Conservation (phyloP, 2,113 vertebrate species). For the Junco hyemalis region DNA sequence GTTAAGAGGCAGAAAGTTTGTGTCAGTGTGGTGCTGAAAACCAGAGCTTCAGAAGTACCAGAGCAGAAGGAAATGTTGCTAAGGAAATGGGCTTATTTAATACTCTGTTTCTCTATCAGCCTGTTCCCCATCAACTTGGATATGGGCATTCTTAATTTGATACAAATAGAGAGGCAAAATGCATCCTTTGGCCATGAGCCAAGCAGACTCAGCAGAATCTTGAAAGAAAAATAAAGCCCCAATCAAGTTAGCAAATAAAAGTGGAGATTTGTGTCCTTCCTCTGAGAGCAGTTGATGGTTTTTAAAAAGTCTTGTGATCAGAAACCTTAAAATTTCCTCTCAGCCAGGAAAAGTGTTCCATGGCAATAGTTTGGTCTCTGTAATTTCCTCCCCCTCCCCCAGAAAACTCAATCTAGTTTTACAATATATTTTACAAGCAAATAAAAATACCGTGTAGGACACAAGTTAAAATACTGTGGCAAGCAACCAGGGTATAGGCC, state of each 20-base stretch:
- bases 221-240: slow-evolving; percentile 13
- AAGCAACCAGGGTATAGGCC: background rate
- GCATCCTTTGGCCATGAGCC: background rate
- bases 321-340: background rate
- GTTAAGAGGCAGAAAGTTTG: background rate
- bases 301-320: background rate
- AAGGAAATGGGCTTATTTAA: background rate
- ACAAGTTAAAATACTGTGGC: background rate
- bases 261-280: slow-evolving; percentile 26
- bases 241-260: slow-evolving; percentile 35
- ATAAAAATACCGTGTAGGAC: background rate
- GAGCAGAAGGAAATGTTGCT: background rate
- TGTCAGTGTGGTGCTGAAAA: background rate
- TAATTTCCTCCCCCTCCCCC: background rate
- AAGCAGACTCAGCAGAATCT: slow-evolving; percentile 37
- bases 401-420: background rate
- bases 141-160: background rate
- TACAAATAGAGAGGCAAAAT: slow-evolving; percentile 10
- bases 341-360: background rate
- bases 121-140: background rate
- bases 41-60: background rate
- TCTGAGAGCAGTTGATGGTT: background rate
- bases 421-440: background rate
- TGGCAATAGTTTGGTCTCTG: background rate
- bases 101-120: background rate